Evolutionary conservation across 2,797 vertebrate genomes (phyloP).

Genomic region (Scolopax rusticola): DNA sequence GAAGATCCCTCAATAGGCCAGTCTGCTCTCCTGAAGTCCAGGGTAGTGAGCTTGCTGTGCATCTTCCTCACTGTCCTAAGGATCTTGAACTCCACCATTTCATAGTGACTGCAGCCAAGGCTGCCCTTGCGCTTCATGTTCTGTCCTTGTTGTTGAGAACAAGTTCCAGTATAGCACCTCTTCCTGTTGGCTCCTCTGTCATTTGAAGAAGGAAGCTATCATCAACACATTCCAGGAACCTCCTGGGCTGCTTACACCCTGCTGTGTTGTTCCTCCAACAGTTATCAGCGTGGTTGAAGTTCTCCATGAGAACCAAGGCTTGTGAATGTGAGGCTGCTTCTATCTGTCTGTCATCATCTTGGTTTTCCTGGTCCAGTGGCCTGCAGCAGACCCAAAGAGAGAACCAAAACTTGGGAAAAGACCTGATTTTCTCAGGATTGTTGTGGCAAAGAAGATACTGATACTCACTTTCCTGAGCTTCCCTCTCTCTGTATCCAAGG

Average conservation of each 20-base stretch:
- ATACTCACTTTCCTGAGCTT: not conserved
- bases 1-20: not conserved
- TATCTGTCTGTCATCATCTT: not conserved
- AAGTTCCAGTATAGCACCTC: not conserved
- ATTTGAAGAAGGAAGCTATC: not conserved
- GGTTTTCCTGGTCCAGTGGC: not conserved
- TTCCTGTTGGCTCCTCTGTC: not conserved
- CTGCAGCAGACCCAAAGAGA: not conserved
- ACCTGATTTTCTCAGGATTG: not conserved
- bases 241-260: not conserved
- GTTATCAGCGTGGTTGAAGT: not conserved
- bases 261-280: not conserved
- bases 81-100: not conserved
- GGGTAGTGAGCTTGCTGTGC: not conserved
- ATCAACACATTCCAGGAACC: not conserved
- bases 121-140: not conserved
- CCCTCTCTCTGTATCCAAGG: not conserved
- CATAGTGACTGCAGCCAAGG: not conserved
- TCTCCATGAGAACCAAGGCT: not conserved
- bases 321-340: not conserved
- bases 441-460: not conserved
- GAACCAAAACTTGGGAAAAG: not conserved
- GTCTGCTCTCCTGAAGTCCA: not conserved
- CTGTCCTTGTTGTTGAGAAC: not conserved
- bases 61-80: not conserved